Evolutionary conservation across 2,113 vertebrate species (phyloP), one percentile per base, ranked within the genome.

Genomic region (Romanogobio albipinnatus): DNA sequence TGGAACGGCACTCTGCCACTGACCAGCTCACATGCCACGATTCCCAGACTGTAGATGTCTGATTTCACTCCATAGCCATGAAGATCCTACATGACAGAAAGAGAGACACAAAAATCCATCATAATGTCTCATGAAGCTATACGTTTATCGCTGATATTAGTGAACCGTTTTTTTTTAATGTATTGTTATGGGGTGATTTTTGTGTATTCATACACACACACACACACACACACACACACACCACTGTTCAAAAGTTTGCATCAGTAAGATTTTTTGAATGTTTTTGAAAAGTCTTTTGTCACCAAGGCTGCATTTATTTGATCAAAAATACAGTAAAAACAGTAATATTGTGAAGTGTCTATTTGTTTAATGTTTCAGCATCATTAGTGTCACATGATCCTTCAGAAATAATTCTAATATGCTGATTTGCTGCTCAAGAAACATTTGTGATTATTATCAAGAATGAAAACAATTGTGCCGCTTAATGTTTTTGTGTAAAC

Each of bases 41-140:
- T 98, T 14, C 98, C 98, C 92, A 99, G 92, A 88, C 98, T 99
- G 93, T 99, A 99, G 92, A 99, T 98, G 87, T 99, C 98, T 1
- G 98, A 99, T 91, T 99, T 99, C 76, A 98, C 96, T 76, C 97
- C 98, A 84, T 99, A 99, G 45, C 98, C 98, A 88, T 96, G 96
- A 89, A 99, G 96, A 92, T 99, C 98, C 98, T 99, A 82, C 47
- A 86, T 7, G n/a, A 78, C n/a, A 58, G 76, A 9, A 8, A 88
- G 76, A 84, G 53, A 66, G n/a, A 66, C 26, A 75, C 39, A 68
- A 33, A 83, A 36, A 61, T 1, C 0, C 2, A 47, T 26, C 43
- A 47, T 47, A 45, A 49, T 47, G 3, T 19, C 15, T 51, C 43
- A n/a, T 81, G 43, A 68, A 24, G 14, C 45, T 51, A 24, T 51